Evolutionary conservation across 2,888 invertebrate genomes (phyloP), one percentile per base, ranked within the genome.

Genomic region (Callimorpha dominula): DNA sequence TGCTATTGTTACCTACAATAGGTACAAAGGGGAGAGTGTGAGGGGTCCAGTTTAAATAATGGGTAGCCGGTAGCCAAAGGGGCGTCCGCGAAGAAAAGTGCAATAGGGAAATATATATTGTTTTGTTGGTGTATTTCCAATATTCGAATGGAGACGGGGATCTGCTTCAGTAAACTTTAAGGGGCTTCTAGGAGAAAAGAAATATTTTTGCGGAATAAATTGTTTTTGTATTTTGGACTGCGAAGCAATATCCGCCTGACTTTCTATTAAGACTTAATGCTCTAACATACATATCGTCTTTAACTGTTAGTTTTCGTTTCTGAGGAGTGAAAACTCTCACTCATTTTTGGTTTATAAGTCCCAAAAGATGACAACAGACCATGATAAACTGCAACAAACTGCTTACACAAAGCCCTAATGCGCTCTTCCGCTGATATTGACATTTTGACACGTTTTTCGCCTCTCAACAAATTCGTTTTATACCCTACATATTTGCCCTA

Each of bases 1-100:
- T 40, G 74, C 50, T 49, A 57, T 70, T 40, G 73, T 43, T 14
- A 52, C 67, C n/a, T 52, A 42, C 31, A 65, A 60, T 49, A 42
- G 43, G 46, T 15, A 79, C 67, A 75, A 68, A 76, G 79, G 79
- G 79, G 83, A 74, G 65, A 63, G n/a, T 52, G 49, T 68, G 54
- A 76, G 78, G 76, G 74, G 74, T 73, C 49, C 77, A 70, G 78
- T 84, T 81, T 79, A 83, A 82, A 81, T 81, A 84, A 81, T 75
- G 74, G 68, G 72, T 64, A 72, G 64, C 63, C 67, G 65, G 71
- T 70, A 77, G 76, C 73, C 75, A 68, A 31, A 54, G 1, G 77
- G 65, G 75, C n/a, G 49, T 12, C 69, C 72, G 75, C 20, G 68
- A 42, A n/a, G 31, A 72, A 75, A 74, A 75, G 68, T 75, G 74